Base-by-base conservation (phyloP, 2,888 invertebrate species). In the Corythucha ciliata region DNA sequence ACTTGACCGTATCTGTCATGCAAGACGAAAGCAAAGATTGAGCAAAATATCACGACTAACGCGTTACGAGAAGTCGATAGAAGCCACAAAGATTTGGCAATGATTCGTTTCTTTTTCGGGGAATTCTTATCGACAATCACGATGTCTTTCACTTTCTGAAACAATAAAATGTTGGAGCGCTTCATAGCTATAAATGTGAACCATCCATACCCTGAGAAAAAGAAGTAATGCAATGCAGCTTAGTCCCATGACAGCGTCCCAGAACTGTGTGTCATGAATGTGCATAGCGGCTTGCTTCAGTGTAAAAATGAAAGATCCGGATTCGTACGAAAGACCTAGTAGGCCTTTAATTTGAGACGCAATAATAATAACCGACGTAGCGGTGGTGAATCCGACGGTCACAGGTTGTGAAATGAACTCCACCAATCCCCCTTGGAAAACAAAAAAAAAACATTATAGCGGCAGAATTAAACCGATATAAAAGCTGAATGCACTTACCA, bases 341-440 rank as follows among this genome's bases (percentile, higher is more conserved):
- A 83, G 68, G 24, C 76, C 76, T 63, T 88, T 89, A 1, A 90
- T 68, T 67, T 91, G 91, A 0, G 89, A 88, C 14, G 82, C 80
- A 3, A 84, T 86, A 53, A 91, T 91, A 56, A 90, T 90, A 33
- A 92, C 81, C 27, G 91, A 90, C 0, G 90, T 90, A 0, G 90
- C 91, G 5, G 90, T 89, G 1, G 91, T 90, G 66, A 91, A 92
- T 0, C 87, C 88, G 12, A 87, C 85, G 0, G 87, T 88, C 6
- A 89, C 88, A 1, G 91, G 90, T 58, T 88, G 78, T 1, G 90
- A 90, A 64, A 91, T 90, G 64, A 91, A 88, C 67, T 90, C 89
- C 58, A 90, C 83, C 45, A 91, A 71, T 40, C 89, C 87, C 60
- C 88, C 88, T 88, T 70, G 2, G 64, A 66, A 56, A 21, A 4